Base-by-base conservation (phyloP, 2,797 vertebrate genomes). In the Menidia menidia region DNA sequence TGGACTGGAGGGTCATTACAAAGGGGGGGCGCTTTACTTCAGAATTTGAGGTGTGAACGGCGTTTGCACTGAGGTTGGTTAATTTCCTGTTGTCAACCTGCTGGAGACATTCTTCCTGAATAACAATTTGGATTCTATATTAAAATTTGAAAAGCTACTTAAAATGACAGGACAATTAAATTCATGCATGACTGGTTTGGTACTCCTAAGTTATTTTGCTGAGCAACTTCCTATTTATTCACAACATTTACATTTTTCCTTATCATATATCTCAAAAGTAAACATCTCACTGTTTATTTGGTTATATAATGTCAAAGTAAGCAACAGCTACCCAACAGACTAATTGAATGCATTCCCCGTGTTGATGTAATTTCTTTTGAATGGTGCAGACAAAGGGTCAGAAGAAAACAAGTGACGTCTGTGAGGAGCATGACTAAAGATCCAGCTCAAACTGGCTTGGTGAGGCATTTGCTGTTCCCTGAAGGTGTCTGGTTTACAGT, bases 401-500 rank as follows among this genome's bases (percentile, higher is more conserved):
- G 73, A 33, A 10, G 33, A 14, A 58, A 64, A 25, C 51, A 43
- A 3, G 35, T 32, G 57, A 73, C 10, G 51, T 68, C 54, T 57
- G 25, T 16, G 31, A 64, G 33, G 10, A 59, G 57, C 50, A 43
- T 9, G 41, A 41, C 45, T 51, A 35, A 3, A 64, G 69, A 88
- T 88, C 82, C 73, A 80, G 91, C 62, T 82, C 0, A 42, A 91
- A 89, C 89, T 66, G 85, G 90, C 55, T 73, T 68, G 51, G 39
- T 42, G 81, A 75, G 6, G 84, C 60, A 50, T 53, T 59, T 12
- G 30, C 78, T 62, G 81, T 65, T 74, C 60, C 76, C 63, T 41
- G 51, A 81, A 71, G 77, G 81, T 81, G 70, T 84, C 80, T 67
- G 65, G 67, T 89, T 88, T 78, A 77, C 76, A 58, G 53, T 62